These are phyloP conservation scores for Ursus arctos DNA, from an alignment of 2,113 vertebrate genomes.

Conservation along the genomic window DNA sequence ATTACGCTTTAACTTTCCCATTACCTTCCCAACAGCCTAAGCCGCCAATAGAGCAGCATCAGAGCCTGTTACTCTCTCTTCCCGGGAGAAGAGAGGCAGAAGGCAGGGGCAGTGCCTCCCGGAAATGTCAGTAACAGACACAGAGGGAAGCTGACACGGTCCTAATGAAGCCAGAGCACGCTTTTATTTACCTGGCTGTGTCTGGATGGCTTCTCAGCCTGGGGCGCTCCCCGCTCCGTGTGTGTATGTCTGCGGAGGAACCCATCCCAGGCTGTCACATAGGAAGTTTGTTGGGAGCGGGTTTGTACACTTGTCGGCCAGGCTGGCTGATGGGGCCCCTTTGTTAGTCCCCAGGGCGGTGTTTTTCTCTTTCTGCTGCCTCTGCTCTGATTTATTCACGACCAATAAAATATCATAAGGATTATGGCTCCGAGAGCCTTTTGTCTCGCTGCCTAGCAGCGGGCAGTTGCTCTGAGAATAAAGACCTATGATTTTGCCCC, in stretches of 20 bases:
- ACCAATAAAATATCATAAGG: slow-evolving; percentile 31
- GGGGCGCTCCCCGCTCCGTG: accelerated
- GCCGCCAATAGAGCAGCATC: slow-evolving; percentile 29
- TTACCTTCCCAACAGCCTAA: slow-evolving; percentile 53
- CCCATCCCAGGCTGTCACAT: not conserved
- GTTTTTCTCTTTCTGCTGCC: not conserved
- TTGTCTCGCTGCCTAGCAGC: not conserved
- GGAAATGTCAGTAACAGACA: not conserved
- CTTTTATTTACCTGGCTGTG: slow-evolving; percentile 32
- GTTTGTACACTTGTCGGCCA: not conserved
- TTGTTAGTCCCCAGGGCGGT: not conserved
- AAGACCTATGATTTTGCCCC: not conserved
- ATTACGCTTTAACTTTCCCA: slow-evolving; percentile 61
- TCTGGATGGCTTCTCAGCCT: not conserved
- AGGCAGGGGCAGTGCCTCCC: not conserved
- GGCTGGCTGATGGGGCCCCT: not conserved
- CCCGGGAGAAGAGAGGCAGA: not conserved
- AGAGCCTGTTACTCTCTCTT: slow-evolving; percentile 47
- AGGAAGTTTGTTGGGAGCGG: not conserved
- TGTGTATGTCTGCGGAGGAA: accelerated
- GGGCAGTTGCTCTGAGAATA: not conserved
- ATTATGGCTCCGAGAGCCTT: not conserved
- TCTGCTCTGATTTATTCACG: slow-evolving; percentile 56
- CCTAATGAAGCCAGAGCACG: slow-evolving; percentile 13
- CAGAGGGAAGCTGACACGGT: slow-evolving; percentile 23